A percentile compares a stretch with the other conserved stretches of the same genome.
Conservation (phyloP, 2,888 invertebrate species). For the Eristalinus aeneus region DNA sequence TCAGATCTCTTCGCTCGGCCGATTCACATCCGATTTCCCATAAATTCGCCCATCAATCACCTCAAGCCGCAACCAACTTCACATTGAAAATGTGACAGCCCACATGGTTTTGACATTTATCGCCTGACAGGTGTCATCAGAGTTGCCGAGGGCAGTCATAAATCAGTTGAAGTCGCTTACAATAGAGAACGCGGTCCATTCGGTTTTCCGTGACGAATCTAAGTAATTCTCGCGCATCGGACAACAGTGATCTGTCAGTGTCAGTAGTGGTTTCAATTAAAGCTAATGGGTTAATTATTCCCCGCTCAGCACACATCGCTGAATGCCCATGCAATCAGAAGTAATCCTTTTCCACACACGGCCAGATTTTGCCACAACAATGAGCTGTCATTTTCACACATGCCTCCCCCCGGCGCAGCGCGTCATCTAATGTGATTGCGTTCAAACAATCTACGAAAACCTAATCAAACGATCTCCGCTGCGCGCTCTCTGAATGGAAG, state of each 20-base stretch:
- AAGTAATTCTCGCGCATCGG: background rate
- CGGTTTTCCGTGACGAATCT: background rate
- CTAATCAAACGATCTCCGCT: slow-evolving; percentile 48
- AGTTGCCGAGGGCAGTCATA: background rate
- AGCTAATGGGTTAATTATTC: slow-evolving; percentile 33
- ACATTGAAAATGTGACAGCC: background rate
- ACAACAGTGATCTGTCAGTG: background rate
- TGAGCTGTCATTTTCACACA: slow-evolving; percentile 49
- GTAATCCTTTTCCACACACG: background rate
- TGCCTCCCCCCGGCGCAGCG: background rate
- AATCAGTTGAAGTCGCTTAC: background rate
- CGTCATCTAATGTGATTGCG: slow-evolving; percentile 61
- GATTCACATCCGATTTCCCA: background rate
- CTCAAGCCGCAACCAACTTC: background rate
- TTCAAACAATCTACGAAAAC: slow-evolving; percentile 65
- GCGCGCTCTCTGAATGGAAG: background rate
- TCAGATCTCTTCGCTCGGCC: background rate
- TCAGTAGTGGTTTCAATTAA: slow-evolving; percentile 35
- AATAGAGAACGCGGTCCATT: background rate
- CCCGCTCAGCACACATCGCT: background rate
- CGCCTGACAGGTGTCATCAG: background rate
- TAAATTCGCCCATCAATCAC: background rate
- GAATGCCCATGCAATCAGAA: background rate
- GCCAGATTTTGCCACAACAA: slow-evolving; percentile 29
- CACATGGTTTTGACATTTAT: background rate